Conservation (phyloP, 1,140 invertebrate genomes). For the Zaprionus taronus region DNA sequence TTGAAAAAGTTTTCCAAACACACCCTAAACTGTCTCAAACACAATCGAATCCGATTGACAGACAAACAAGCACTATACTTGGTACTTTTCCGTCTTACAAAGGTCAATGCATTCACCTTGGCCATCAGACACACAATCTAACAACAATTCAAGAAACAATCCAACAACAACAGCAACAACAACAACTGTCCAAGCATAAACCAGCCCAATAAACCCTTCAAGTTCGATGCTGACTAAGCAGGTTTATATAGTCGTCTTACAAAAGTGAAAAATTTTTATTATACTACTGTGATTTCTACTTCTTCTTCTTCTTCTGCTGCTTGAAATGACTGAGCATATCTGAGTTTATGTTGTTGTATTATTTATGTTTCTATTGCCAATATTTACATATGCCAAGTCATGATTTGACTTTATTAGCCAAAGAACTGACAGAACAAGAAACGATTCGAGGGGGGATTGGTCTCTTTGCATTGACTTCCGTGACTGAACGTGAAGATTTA, state of each 20-base stretch:
- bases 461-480: slow-evolving; percentile 30
- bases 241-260: slow-evolving; percentile 45
- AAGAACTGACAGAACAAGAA: slow-evolving; percentile 22
- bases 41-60: neutral
- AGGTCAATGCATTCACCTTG: slow-evolving; percentile 66
- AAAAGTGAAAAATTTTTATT: slow-evolving; percentile 44
- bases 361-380: slow-evolving; percentile 19
- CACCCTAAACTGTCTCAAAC: slow-evolving; percentile 3
- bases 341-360: slow-evolving; percentile 19
- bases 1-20: neutral
- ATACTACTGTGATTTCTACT: slow-evolving; percentile 23
- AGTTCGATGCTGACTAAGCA: slow-evolving; percentile 63
- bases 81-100: slow-evolving; percentile 59
- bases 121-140: slow-evolving; percentile 52
- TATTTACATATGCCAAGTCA: slow-evolving; percentile 53
- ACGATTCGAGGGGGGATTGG: neutral
- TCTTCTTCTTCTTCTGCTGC: slow-evolving; percentile 3
- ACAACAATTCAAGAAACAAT: slow-evolving; percentile 12
- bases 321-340: slow-evolving; percentile 34
- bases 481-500: slow-evolving; percentile 12
- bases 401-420: slow-evolving; percentile 36
- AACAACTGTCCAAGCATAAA: slow-evolving; percentile 2
- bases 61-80: neutral
- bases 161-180: neutral
- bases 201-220: slow-evolving; percentile 45